Conservation (phyloP, 2,888 invertebrate genomes). For the Nephrocerus scutellatus region DNA sequence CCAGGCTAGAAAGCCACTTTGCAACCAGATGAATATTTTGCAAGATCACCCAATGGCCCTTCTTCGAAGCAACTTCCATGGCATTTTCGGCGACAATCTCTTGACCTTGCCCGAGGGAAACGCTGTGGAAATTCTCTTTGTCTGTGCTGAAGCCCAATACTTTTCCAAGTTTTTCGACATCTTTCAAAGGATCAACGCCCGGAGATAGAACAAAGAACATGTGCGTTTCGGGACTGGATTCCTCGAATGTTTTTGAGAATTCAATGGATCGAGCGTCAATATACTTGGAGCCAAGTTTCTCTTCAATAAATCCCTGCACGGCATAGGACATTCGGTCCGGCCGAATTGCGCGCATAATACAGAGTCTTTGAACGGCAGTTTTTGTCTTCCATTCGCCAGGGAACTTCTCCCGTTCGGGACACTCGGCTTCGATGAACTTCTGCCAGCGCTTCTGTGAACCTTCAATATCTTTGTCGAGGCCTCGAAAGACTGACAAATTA, state of each 20-base stretch:
- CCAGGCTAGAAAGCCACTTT: slow-evolving; percentile 79
- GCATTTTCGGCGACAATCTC: slow-evolving; percentile 86
- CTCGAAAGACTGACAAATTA: slow-evolving; percentile 70
- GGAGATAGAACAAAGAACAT: slow-evolving; percentile 91
- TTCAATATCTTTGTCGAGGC: slow-evolving; percentile 85
- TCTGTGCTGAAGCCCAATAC: slow-evolving; percentile 73
- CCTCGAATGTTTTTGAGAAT: slow-evolving; percentile 77
- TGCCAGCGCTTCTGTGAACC: slow-evolving; percentile 88
- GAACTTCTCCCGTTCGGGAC: slow-evolving; percentile 86
- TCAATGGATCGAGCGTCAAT: slow-evolving; percentile 71
- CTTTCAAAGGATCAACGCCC: slow-evolving; percentile 91
- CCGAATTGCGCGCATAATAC: slow-evolving; percentile 85
- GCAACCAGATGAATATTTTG: slow-evolving; percentile 90
- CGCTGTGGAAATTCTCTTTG: slow-evolving; percentile 80
- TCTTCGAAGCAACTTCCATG: slow-evolving; percentile 64
- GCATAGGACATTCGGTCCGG: slow-evolving; percentile 95
- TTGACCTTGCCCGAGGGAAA: slow-evolving; percentile 91
- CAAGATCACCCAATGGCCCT: slow-evolving; percentile 88
- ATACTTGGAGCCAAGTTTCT: slow-evolving; percentile 77
- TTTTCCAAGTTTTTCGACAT: slow-evolving; percentile 79
- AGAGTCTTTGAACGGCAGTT: slow-evolving; percentile 72
- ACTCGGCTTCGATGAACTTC: slow-evolving; percentile 85
- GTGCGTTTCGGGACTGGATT: slow-evolving; percentile 76
- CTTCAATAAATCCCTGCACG: slow-evolving; percentile 70
- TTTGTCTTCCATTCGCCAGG: slow-evolving; percentile 97